Evolutionary conservation across 2,888 invertebrate species (phyloP), one percentile per base, ranked within the genome.

Genomic region (Pterobdella sp.): DNA sequence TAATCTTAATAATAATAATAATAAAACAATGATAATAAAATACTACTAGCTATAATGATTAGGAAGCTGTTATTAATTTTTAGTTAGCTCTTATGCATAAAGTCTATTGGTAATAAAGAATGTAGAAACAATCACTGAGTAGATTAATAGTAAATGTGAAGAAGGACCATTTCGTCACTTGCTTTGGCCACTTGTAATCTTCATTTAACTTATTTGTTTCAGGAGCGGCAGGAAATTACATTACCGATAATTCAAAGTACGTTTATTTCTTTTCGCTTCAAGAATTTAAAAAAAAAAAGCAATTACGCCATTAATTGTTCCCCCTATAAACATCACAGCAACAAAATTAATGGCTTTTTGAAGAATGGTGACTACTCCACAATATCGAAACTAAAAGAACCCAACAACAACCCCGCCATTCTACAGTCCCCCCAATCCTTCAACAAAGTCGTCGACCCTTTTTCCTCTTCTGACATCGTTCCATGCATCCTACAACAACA

Each of bases 401-500:
- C 26, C 65, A 65, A 35, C 65, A 65, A 65, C 65, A 65, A 52
- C 60, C 56, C 31, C 60, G 0, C 29, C 71, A 63, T 29, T 26
- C 1, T 52, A 4, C 71, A 56, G n/a, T 35, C 71, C 26, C 35
- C 63, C 18, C 34, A 34, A 26, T 60, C 35, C 71, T 34, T 71
- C 52, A 71, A 49, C 34, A 60, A 34, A n/a, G 56, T 56, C 4
- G 63, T 56, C 2, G 63, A 71, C 42, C 52, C 71, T 18, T 71
- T 36, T n/a, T n/a, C 35, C 35, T 56, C 63, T 18, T 49, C 63
- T 4, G 52, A 34, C 63, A 71, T 71, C 60, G 56, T 35, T 18
- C 71, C 71, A 3, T 60, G 71, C 52, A 71, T 71, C 26, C 52
- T 71, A 31, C 42, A 71, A 32, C 71, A 71, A n/a, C 71, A 71